phyloP scores from a whole-genome alignment of 2,888 invertebrate species.

The Cancer borealis region DNA sequence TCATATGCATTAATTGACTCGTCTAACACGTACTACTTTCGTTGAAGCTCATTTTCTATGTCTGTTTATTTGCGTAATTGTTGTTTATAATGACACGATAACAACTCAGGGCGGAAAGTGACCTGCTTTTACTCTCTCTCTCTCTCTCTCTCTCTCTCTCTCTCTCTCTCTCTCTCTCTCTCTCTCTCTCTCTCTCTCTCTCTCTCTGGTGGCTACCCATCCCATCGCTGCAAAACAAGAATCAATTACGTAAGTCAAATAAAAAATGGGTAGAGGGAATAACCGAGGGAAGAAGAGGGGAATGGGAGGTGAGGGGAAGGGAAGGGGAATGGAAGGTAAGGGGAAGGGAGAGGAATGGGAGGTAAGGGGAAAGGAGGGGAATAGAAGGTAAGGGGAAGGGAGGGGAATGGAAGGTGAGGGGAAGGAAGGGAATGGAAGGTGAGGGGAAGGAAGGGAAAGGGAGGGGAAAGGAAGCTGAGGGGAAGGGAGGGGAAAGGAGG shows the following conservation, averaged over 20 bases:
- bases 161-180: neutral
- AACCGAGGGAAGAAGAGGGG: neutral
- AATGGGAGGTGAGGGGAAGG: neutral
- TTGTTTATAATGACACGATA: neutral
- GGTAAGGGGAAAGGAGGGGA: neutral
- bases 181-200: neutral
- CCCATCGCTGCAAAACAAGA: neutral
- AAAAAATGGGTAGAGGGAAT: neutral
- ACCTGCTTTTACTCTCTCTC: neutral
- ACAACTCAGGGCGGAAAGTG: neutral
- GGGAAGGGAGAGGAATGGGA: neutral
- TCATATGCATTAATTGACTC: neutral
- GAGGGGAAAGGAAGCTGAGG: neutral
- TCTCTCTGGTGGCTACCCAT: neutral
- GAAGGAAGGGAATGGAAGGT: neutral
- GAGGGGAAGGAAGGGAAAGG: neutral
- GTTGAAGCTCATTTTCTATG: neutral
- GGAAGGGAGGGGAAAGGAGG: neutral
- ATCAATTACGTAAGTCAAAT: neutral
- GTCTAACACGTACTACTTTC: neutral
- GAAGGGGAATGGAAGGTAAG: neutral
- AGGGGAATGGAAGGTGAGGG: neutral
- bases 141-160: constrained; percentile 1
- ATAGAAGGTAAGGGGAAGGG: neutral
- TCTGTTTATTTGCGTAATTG: neutral